Evolutionary conservation across 2,888 invertebrate species (phyloP), one percentile per base, ranked within the genome.

Genomic region (Lycophotia porphyrea): DNA sequence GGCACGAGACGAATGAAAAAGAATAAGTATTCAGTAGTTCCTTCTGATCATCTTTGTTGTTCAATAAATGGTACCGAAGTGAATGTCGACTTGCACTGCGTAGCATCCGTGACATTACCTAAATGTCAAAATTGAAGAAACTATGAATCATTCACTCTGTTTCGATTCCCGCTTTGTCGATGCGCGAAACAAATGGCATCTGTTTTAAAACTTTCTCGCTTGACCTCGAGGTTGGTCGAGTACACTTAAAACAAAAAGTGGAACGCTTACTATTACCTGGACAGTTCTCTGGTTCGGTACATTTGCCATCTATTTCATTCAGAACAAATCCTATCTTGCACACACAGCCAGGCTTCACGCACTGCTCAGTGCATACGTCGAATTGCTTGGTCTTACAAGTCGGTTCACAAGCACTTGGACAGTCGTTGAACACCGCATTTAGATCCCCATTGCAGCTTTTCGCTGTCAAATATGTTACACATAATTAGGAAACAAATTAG

Each of bases 381-480:
- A 21, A 27, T 2, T 70, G 9, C 7, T n/a, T 34, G 4, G 0
- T 1, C 0, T 3, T 27, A 71, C 71, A 71, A 27, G 44, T 71
- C 9, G 44, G 27, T 47, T 70, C 71, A 70, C 70, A 70, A 70
- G 21, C 21, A 27, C 70, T 71, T 71, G 71, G 71, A n/a, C 71
- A 71, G 0, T 39, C 0, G 27, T 18, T 71, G 36, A 18, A 13
- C 8, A 71, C 31, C 36, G 71, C 71, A 5, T 71, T 39, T 18
- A 24, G 18, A 71, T 71, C 71, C 8, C 71, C 71, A 8, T 39
- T 24, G 27, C 71, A 71, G 8, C 71, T 36, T 39, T 13, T 31
- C 49, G 71, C 71, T 71, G 36, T 71, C 13, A n/a, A 52, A 71
- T 52, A n/a, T 15, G 1, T 21, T 3, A 52, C 39, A 21, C 21